phyloP scores from a whole-genome alignment of 2,797 vertebrate genomes.

The Diplodus puntazzo region DNA sequence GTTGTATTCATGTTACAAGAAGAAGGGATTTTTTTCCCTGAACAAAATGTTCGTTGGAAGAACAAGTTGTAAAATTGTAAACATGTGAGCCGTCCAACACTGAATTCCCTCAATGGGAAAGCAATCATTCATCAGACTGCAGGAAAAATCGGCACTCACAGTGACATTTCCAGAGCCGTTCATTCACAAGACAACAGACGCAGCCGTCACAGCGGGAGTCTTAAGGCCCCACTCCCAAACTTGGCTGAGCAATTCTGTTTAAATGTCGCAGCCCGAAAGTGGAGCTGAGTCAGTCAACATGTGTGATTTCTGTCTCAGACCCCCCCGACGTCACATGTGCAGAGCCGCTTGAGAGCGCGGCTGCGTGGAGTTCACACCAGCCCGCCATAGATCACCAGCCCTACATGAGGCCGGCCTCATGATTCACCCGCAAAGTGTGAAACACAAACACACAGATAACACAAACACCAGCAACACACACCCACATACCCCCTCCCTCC shows the following conservation, averaged over 20 bases:
- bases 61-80: too few species aligned
- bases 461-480: constrained; percentile 41
- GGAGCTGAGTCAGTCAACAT: neutral
- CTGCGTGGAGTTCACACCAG: constrained; percentile 61
- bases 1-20: too few species aligned
- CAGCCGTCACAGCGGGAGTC: constrained; percentile 44
- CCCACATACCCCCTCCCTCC: constrained; percentile 26
- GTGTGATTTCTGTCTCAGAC: constrained; percentile 18
- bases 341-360: constrained; percentile 32
- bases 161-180: constrained; percentile 10
- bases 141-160: constrained; percentile 6
- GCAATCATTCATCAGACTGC: neutral
- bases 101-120: neutral
- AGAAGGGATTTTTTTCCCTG: too few species aligned
- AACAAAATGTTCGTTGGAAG: too few species aligned
- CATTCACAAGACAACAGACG: constrained; percentile 29
- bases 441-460: constrained; percentile 65
- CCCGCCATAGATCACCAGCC: constrained; percentile 44
- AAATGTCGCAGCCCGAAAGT: neutral
- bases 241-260: neutral
- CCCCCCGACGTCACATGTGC: constrained; percentile 4
- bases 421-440: constrained; percentile 68
- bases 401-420: constrained; percentile 51
- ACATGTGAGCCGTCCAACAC: too few species aligned
- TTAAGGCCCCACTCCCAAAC: constrained; percentile 15